phyloP scores from a whole-genome alignment of 2,113 vertebrate genomes.

The Gallinago undulata region DNA sequence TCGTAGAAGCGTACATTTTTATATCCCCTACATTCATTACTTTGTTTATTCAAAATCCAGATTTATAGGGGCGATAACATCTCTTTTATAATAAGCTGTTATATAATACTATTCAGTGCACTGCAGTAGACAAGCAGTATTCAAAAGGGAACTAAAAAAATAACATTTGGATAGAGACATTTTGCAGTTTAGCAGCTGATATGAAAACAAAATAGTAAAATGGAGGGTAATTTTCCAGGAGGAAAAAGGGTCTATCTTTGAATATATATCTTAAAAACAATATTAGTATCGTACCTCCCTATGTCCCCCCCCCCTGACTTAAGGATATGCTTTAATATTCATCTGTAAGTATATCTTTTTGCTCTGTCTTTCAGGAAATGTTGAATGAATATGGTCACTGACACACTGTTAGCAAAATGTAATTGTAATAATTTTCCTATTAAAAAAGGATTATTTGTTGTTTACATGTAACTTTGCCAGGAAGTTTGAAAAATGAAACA shows the following conservation, averaged over 20 bases:
- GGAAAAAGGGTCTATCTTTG: background rate
- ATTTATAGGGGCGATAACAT: conserved; percentile 23
- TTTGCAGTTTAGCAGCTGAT: conserved; percentile 34
- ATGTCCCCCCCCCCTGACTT: background rate
- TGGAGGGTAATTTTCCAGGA: conserved; percentile 13
- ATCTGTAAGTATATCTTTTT: background rate
- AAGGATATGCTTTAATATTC: background rate
- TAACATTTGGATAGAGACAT: conserved; percentile 13
- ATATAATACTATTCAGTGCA: conserved; percentile 10
- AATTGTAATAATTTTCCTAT: background rate
- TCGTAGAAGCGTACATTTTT: background rate
- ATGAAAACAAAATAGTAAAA: conserved; percentile 39
- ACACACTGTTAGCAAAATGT: background rate
- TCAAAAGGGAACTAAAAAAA: conserved; percentile 28
- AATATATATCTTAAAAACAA: background rate
- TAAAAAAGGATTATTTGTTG: background rate
- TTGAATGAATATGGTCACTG: background rate
- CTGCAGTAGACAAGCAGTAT: conserved; percentile 30
- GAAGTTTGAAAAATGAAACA: background rate
- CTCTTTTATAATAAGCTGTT: conserved; percentile 43
- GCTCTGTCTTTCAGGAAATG: background rate
- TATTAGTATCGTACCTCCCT: background rate
- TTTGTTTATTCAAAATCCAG: conserved; percentile 41
- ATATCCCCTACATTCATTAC: background rate
- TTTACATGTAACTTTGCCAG: background rate